Percentiles rank a stretch among this genome's conserved stretches.
Conservation (phyloP, 2,113 vertebrate species). For the Parus major region DNA sequence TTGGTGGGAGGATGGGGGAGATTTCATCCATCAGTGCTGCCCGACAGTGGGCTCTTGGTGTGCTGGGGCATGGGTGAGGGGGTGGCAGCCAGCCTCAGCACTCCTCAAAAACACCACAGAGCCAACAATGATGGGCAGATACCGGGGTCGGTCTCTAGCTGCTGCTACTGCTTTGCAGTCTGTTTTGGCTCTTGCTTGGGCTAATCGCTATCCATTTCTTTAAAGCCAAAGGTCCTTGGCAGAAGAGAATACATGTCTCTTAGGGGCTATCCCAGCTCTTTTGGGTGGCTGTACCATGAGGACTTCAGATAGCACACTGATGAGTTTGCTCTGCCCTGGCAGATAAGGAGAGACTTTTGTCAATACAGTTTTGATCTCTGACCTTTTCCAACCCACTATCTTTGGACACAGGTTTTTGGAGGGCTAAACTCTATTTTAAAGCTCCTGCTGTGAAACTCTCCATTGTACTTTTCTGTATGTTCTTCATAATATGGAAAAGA, state of each 20-base stretch:
- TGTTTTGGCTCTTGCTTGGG: neutral
- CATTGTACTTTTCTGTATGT: neutral
- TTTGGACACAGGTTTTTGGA: neutral
- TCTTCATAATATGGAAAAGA: neutral
- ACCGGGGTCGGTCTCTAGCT: rapidly evolving
- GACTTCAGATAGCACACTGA: neutral
- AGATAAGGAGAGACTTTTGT: neutral
- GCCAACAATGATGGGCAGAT: neutral
- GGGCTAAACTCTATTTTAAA: neutral
- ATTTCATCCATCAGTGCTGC: rapidly evolving
- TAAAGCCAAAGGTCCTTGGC: neutral
- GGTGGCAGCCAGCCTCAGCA: rapidly evolving
- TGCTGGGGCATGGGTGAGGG: rapidly evolving
- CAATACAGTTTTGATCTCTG: neutral
- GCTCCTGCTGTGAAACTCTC: neutral
- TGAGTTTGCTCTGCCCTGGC: neutral
- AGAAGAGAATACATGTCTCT: neutral
- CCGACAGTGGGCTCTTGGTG: rapidly evolving
- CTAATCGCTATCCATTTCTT: neutral
- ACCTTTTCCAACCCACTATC: neutral
- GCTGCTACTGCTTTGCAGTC: neutral
- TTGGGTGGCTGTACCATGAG: rapidly evolving
- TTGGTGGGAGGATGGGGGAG: neutral
- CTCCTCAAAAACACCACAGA: neutral
- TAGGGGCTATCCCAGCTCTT: neutral